Evolutionary conservation across 2,888 invertebrate species (phyloP).

Genomic region (Loripinus fragilis): DNA sequence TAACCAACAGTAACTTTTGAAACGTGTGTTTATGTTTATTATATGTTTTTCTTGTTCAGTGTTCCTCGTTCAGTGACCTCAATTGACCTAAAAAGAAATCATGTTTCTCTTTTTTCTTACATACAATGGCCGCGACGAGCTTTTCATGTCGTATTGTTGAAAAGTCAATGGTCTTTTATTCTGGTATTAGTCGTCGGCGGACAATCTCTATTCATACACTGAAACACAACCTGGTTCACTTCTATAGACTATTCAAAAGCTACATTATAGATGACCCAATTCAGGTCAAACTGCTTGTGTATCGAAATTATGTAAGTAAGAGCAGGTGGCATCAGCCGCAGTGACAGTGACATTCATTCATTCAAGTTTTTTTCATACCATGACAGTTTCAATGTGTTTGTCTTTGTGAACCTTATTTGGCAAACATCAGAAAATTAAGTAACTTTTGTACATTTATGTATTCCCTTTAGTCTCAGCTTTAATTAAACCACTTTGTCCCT

Average conservation of each 20-base stretch:
- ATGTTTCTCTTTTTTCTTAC: slow-evolving; percentile 15
- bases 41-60: too few relatives aligned
- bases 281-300: slow-evolving; percentile 13
- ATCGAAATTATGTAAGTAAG: too few relatives aligned
- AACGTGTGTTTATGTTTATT: not conserved
- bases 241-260: slow-evolving; percentile 1
- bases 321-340: too few relatives aligned
- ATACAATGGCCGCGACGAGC: not conserved
- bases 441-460: too few relatives aligned
- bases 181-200: slow-evolving; percentile 11
- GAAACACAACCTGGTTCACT: not conserved
- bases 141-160: slow-evolving; percentile 6
- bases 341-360: too few relatives aligned
- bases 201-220: not conserved
- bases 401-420: too few relatives aligned
- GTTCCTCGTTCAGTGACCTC: not conserved
- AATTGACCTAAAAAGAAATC: not conserved
- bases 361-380: too few relatives aligned
- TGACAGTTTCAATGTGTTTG: too few relatives aligned
- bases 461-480: not conserved
- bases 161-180: slow-evolving; percentile 17
- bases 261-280: slow-evolving; percentile 5
- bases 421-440: too few relatives aligned
- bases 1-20: not conserved
- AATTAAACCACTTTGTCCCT: not conserved